A percentile compares a stretch with the other conserved stretches of the same genome.
These are phyloP conservation scores for Pseudotriccus pelzelni DNA, from an alignment of 2,797 vertebrate species.

Conservation along the genomic window DNA sequence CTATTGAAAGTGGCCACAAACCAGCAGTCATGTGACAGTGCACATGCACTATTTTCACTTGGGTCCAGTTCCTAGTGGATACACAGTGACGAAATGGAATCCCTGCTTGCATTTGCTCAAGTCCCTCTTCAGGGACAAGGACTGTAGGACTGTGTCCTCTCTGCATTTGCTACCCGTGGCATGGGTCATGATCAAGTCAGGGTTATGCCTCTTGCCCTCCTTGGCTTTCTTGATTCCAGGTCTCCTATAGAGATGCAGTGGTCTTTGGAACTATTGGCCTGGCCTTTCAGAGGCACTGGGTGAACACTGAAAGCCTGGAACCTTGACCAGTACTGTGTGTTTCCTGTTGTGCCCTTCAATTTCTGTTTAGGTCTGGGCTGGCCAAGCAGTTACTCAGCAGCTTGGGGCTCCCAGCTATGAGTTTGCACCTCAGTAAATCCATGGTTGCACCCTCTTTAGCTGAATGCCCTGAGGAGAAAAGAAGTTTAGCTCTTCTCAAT, in stretches of 20 bases:
- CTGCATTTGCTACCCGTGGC: neutral
- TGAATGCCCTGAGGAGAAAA: neutral
- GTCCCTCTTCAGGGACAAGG: neutral
- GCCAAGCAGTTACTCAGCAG: neutral
- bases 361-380: neutral
- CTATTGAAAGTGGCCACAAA: neutral
- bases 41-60: neutral
- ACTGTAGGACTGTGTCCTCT: rapidly evolving
- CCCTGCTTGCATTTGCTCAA: neutral
- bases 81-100: rapidly evolving
- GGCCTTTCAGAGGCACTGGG: neutral
- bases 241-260: neutral
- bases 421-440: neutral
- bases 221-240: neutral
- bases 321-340: rapidly evolving
- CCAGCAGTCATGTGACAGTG: neutral
- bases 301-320: neutral
- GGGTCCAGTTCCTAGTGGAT: neutral
- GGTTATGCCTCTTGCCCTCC: rapidly evolving
- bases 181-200: neutral
- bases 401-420: neutral
- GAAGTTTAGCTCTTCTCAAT: neutral
- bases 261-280: neutral
- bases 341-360: neutral
- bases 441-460: neutral